These are phyloP conservation scores for Drosophila helvetica DNA, from an alignment of 2,888 invertebrate genomes.

Conservation along the genomic window DNA sequence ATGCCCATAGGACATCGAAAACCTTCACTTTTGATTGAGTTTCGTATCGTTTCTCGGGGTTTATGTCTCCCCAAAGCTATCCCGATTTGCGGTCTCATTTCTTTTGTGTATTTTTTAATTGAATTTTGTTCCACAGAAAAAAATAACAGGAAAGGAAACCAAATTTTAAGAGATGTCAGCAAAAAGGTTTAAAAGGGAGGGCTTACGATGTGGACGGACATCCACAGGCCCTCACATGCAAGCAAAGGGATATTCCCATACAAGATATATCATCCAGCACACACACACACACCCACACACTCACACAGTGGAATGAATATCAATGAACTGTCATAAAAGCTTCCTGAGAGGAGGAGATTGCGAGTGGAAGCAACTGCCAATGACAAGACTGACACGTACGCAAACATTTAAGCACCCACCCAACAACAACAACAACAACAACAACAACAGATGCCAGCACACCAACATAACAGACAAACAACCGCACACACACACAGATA, in stretches of 20 bases:
- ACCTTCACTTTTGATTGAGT: constrained; percentile 71
- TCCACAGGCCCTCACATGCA: not conserved
- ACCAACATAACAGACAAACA: constrained; percentile 13
- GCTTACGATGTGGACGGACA: not conserved
- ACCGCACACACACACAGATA: constrained; percentile 8
- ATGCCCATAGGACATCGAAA: constrained; percentile 57
- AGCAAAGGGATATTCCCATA: constrained; percentile 15
- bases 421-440: constrained; percentile 33
- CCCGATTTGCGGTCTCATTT: constrained; percentile 45
- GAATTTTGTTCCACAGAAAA: constrained; percentile 1
- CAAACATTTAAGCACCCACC: constrained; percentile 69
- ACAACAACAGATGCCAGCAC: constrained; percentile 36
- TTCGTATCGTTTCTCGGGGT: constrained; percentile 16
- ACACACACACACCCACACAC: constrained; percentile 13
- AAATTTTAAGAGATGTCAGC: constrained; percentile 43
- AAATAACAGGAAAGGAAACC: not conserved
- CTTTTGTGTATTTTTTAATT: constrained; percentile 27
- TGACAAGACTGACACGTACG: constrained; percentile 75
- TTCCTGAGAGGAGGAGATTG: constrained; percentile 12
- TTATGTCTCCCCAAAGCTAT: constrained; percentile 52
- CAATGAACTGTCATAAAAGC: constrained; percentile 75
- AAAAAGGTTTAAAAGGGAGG: constrained; percentile 8
- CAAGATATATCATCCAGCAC: not conserved
- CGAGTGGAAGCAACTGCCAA: constrained; percentile 44
- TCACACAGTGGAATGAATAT: constrained; percentile 65